Conservation (phyloP, 2,797 vertebrate genomes). For the Lycodopsis pacificus region DNA sequence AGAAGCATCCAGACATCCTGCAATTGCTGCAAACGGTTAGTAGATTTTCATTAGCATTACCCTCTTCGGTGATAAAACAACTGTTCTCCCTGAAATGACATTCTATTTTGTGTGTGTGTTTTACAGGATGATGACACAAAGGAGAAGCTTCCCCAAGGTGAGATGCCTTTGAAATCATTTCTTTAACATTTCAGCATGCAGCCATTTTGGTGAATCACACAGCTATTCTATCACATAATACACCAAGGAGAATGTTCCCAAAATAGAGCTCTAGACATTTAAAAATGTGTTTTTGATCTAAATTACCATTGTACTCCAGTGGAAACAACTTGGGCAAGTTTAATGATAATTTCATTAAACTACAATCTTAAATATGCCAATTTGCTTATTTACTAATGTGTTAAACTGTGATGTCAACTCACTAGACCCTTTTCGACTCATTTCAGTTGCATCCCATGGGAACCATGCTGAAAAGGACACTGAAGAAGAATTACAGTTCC, state of each 20-base stretch:
- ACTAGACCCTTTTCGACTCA: conserved; percentile 2
- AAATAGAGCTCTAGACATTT: not conserved
- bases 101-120: conserved; percentile 39
- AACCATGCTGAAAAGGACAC: conserved; percentile 81
- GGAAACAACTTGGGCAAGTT: not conserved
- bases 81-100: conserved; percentile 1
- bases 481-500: conserved; percentile 80
- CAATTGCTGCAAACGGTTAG: conserved; percentile 80
- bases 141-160: conserved; percentile 80
- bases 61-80: not conserved
- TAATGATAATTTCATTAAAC: not conserved
- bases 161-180: conserved; percentile 18
- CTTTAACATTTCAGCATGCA: not conserved
- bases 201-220: not conserved
- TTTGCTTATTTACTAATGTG: not conserved
- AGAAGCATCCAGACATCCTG: conserved; percentile 89
- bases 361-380: not conserved
- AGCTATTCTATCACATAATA: not conserved
- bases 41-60: not conserved
- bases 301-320: not conserved
- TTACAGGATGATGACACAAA: conserved; percentile 79
- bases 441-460: conserved; percentile 67
- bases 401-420: not conserved
- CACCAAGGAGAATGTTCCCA: not conserved
- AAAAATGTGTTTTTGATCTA: not conserved